Evolutionary conservation across 2,113 vertebrate species (phyloP), one percentile per base, ranked within the genome.

Genomic region (Thermophis baileyi): DNA sequence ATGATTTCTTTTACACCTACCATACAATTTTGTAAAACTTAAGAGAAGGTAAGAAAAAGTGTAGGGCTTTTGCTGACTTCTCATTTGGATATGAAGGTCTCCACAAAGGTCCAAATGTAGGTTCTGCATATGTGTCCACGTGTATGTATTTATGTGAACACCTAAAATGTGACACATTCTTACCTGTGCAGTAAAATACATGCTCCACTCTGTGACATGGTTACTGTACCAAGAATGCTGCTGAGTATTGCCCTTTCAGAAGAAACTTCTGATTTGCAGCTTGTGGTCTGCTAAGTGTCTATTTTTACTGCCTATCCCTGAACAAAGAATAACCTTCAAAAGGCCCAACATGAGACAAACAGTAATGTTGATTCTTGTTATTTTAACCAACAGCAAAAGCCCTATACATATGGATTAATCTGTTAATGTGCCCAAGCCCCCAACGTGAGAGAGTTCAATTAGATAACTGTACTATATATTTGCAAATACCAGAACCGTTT

Each of bases 1-100:
- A 97, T 97, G 98, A 97, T 98, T 98, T 98, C 96, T 98, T 98
- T 98, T 98, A 98, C 97, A 98, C 99, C 99, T 99, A 99, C 98
- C 99, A 99, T 97, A 97, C 91, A 98, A 98, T 96, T 97, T 97
- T 95, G 97, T 97, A 96, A 98, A 97, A 97, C 97, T 97, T 98
- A 97, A 97, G 97, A 95, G 97, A 97, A 97, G 97, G 97, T 96
- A 97, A 96, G 97, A 96, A 97, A 97, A 96, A 97, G 97, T 89
- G 97, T 97, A 98, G 98, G 97, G 97, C 97, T 98, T 98, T 98
- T 98, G 97, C 97, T 98, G 97, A 94, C 97, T 97, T 96, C 97
- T 93, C 94, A 94, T 95, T 96, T 90, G 96, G 95, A 89, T 90
- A 96, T 10, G 96, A 90, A 95, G 93, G 96, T 94, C 96, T 97